Base-by-base conservation (phyloP, 2,888 invertebrate species). In the Prosopocoilus inquinatus region DNA sequence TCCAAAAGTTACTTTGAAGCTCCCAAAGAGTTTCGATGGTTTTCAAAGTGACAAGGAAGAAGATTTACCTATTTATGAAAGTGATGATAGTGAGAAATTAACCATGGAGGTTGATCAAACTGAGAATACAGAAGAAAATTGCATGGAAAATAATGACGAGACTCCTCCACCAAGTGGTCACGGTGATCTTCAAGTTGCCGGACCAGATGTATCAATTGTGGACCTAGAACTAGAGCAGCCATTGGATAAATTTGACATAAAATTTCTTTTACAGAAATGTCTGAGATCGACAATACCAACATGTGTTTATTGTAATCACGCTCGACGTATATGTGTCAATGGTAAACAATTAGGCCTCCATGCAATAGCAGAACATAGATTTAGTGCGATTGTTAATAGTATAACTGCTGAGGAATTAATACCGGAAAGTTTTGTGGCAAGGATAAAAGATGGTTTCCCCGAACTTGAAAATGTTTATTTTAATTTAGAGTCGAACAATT, bases 291-390 rank as follows among this genome's bases (percentile, higher is more conserved):
- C 90, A 0, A 83, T 86, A 68, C 79, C 83, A 5, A 80, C 81
- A 58, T 94, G 94, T 73, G 84, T 91, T 53, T 94, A 91, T 73
- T 94, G 93, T 70, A 91, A 92, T 71, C 91, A 93, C 78, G 91
- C 90, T 0, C 82, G 90, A 13, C 88, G 89, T 67, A 91, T 94
- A 64, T 89, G 91, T 9, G 91, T 93, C 0, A 90, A 92, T 74
- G 91, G 89, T 48, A 86, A 87, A 72, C 90, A 91, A 68, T 78
- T 94, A 47, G 87, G 88, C 5, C 75, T 91, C 38, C 93, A 94
- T 71, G 84, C 93, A 75, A 84, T 92, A 11, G 83, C 86, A 1
- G 84, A 90, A 69, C 93, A 94, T 75, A 82, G 89, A 5, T 92
- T 90, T 72, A 57, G 57, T 41, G 89, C 89, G 2, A 85, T 87